Evolutionary conservation across 1,140 invertebrate species (phyloP).

Genomic region (Heliconius eleuchia): DNA sequence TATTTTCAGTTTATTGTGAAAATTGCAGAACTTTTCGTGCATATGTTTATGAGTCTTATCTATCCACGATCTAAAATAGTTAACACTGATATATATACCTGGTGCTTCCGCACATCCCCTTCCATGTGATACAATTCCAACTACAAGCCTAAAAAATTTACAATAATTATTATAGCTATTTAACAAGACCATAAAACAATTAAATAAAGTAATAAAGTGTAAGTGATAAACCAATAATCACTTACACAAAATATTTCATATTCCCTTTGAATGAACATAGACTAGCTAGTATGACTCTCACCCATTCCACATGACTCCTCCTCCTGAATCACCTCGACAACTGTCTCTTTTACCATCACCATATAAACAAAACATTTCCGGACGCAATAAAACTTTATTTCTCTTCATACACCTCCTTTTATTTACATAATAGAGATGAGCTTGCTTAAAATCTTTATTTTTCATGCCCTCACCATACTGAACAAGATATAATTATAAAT

Average conservation of each 20-base stretch:
- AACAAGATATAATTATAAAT: conserved; percentile 26
- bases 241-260: no score
- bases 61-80: conserved; percentile 49
- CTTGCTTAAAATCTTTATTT: conserved; percentile 36
- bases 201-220: no score
- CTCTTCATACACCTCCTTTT: conserved; percentile 40
- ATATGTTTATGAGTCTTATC: conserved; percentile 33
- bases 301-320: conserved; percentile 53
- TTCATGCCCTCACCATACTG: conserved; percentile 47
- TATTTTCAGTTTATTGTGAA: conserved; percentile 25
- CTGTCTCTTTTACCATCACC: conserved; percentile 52
- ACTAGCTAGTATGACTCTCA: conserved; percentile 18
- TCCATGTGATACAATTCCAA: conserved; percentile 54
- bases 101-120: conserved; percentile 45
- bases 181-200: no score
- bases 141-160: conserved; percentile 43
- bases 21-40: conserved; percentile 42
- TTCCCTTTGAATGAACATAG: no score
- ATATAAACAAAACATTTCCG: conserved; percentile 60
- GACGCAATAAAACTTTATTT: conserved; percentile 40
- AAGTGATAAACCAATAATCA: no score
- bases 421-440: conserved; percentile 41
- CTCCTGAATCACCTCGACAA: conserved; percentile 61
- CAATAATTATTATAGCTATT: not conserved
- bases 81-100: conserved; percentile 52